Base-by-base conservation (phyloP, 2,113 vertebrate genomes). In the Amphilophus citrinellus region DNA sequence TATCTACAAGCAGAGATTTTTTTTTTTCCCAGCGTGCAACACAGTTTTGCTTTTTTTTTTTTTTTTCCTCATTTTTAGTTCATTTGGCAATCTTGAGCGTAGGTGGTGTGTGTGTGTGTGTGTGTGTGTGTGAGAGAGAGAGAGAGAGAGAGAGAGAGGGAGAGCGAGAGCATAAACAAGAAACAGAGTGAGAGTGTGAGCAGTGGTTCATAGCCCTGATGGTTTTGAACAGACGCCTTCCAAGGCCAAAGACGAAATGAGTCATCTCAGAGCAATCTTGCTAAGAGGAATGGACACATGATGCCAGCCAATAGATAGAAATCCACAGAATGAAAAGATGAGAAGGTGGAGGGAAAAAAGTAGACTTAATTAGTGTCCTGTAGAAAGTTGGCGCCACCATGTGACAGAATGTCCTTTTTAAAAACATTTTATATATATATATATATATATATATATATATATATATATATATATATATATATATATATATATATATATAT, bases 181-280 rank as follows among this genome's bases (percentile, higher is more conserved):
- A 30, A 76, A 82, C 42, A 80, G 61, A 80, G 78, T 20, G 60
- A 75, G 80, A 83, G 81, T 85, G 89, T 87, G 85, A 92, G 82
- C 59, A 80, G 65, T 86, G 89, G 91, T 94, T 92, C 84, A 84
- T 76, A 91, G 91, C 79, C 86, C 89, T 88, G 88, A 88, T 92
- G 86, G 87, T 86, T 93, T 83, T 6, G 44, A 90, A 57, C 84
- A 88, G 89, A 88, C 84, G 60, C 89, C 84, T 87, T 93, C 77
- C 83, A 91, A 93, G 83, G 90, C 91, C 88, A 92, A 89, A 90
- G 91, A 94, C 83, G 79, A 90, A 83, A 88, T 94, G 92, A 94
- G 85, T 94, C 93, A 94, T 89, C 57, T 58, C n/a, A 66, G 86
- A 91, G 79, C 75, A 76, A 83, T 93, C 77, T 87, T 61, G 65